Evolutionary conservation across 2,113 vertebrate species (phyloP).

Genomic region (Odobenus rosmarus): DNA sequence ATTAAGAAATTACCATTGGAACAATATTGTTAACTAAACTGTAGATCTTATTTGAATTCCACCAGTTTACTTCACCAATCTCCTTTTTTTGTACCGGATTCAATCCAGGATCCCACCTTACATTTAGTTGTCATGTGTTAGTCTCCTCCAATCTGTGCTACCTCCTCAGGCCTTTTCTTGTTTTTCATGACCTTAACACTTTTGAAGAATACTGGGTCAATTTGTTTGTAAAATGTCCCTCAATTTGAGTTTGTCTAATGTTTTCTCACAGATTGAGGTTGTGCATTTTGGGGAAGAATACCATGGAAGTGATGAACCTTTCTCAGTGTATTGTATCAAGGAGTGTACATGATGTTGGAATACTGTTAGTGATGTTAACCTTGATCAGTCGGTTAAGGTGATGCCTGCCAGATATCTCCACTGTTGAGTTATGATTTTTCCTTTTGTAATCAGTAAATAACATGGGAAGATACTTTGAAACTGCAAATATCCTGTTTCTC

Average conservation of each 20-base stretch:
- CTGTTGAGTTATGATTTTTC: background rate
- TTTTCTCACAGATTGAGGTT: constrained; percentile 20
- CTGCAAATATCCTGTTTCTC: background rate
- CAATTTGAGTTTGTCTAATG: background rate
- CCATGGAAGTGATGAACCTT: background rate
- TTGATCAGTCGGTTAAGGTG: background rate
- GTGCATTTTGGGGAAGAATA: background rate
- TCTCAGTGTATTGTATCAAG: background rate
- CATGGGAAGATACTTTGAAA: background rate
- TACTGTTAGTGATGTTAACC: background rate
- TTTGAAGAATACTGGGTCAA: constrained; percentile 5
- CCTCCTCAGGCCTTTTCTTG: background rate
- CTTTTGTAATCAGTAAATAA: background rate
- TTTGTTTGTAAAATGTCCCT: constrained; percentile 50
- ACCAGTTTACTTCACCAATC: background rate
- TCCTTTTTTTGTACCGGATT: background rate
- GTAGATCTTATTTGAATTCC: background rate
- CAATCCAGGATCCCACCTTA: background rate
- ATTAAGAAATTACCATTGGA: constrained; percentile 6
- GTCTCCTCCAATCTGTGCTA: background rate
- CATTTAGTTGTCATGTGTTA: background rate
- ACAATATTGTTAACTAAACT: background rate
- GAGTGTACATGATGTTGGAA: background rate
- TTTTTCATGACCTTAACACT: constrained; percentile 23
- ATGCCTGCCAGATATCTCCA: background rate